These are phyloP conservation scores for Camptogramma bilineatum DNA, from an alignment of 2,888 invertebrate genomes.

Conservation along the genomic window DNA sequence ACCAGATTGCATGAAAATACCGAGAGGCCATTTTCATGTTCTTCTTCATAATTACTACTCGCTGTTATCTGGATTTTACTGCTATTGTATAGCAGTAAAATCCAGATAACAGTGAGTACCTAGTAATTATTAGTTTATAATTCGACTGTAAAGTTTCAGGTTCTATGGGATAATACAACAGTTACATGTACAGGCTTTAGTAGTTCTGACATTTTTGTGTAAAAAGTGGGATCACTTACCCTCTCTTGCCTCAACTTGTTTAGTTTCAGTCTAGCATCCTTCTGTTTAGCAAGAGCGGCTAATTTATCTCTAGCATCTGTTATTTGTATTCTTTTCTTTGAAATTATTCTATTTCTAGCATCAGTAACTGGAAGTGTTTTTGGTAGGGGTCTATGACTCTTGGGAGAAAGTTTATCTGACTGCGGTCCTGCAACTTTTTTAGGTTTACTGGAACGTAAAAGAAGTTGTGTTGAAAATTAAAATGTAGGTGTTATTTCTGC, in stretches of 20 bases:
- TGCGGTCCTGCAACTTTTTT: conserved; percentile 47
- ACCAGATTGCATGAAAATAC: background rate
- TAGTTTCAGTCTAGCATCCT: conserved; percentile 90
- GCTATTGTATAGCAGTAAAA: no score
- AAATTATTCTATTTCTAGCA: conserved; percentile 92
- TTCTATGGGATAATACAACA: background rate
- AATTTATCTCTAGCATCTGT: conserved; percentile 93
- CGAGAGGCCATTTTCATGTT: no score
- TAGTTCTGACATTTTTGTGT: background rate
- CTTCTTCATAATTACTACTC: no score
- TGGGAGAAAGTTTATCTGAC: conserved; percentile 40
- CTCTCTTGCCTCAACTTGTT: conserved; percentile 86
- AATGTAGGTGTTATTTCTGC: background rate
- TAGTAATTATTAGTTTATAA: no score
- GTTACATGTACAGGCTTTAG: background rate
- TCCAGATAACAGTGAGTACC: no score
- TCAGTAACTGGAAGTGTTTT: conserved; percentile 77
- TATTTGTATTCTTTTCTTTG: conserved; percentile 90
- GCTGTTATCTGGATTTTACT: no score
- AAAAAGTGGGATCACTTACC: conserved; percentile 47
- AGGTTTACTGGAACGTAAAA: conserved; percentile 42
- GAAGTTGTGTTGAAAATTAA: background rate
- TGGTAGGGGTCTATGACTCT: conserved; percentile 32
- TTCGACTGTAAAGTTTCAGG: background rate
- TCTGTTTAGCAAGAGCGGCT: conserved; percentile 90